phyloP scores from a whole-genome alignment of 2,113 vertebrate genomes.

The Delphinus delphis region DNA sequence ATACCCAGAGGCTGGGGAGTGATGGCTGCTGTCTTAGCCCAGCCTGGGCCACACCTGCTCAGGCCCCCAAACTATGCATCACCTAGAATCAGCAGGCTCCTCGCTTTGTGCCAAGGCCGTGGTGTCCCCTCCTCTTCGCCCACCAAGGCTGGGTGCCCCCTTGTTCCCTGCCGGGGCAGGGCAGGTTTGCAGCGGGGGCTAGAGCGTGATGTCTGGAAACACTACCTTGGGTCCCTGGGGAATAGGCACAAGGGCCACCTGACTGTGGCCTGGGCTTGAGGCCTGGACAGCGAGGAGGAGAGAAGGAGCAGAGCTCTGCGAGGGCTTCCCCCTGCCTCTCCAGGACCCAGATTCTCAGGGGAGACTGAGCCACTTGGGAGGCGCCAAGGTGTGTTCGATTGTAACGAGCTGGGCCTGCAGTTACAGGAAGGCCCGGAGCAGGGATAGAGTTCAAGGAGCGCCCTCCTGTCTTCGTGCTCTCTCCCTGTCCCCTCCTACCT shows the following conservation, averaged over 20 bases:
- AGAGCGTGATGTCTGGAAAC: neutral
- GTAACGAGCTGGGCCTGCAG: neutral
- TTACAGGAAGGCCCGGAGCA: neutral
- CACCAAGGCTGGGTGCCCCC: neutral
- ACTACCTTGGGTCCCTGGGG: neutral
- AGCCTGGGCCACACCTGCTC: neutral
- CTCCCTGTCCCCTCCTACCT: neutral
- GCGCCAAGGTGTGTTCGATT: neutral
- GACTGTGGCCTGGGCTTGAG: neutral
- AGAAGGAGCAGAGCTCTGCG: neutral
- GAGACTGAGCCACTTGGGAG: constrained; percentile 53
- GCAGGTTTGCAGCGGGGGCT: neutral
- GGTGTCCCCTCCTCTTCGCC: neutral
- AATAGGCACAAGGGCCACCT: neutral
- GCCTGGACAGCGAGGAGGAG: neutral
- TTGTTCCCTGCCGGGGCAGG: neutral
- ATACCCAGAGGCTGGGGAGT: neutral
- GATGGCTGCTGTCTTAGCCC: neutral
- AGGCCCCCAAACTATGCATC: neutral
- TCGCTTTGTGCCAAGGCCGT: neutral
- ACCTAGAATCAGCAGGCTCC: neutral
- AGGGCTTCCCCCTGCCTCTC: neutral
- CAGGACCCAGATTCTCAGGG: constrained; percentile 42
- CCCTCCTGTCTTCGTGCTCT: neutral
- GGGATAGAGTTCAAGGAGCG: neutral